These are phyloP conservation scores for Coluber constrictor DNA, from an alignment of 2,797 vertebrate genomes.

Conservation along the genomic window DNA sequence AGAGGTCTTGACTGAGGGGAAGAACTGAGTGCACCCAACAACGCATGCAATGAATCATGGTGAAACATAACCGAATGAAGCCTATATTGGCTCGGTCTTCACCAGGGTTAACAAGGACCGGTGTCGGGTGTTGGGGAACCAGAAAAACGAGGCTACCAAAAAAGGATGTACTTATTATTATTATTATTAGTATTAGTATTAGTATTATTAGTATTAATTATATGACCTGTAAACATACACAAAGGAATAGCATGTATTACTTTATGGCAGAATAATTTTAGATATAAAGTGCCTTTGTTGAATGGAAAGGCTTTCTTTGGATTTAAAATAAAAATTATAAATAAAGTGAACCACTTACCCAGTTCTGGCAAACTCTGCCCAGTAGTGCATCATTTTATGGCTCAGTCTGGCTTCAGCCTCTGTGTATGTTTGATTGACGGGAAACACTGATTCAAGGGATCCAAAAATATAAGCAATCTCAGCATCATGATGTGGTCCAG, in stretches of 20 bases:
- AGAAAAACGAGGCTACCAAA: too few species aligned
- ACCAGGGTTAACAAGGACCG: too few species aligned
- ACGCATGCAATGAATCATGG: too few species aligned
- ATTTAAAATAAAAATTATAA: background rate
- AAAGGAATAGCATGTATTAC: background rate
- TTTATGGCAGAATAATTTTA: background rate
- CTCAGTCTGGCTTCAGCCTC: slow-evolving; percentile 71
- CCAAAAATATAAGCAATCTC: slow-evolving; percentile 80
- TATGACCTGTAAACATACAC: background rate
- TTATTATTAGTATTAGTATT: too few species aligned
- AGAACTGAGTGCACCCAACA: too few species aligned
- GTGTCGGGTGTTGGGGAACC: too few species aligned
- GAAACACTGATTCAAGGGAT: slow-evolving; percentile 62
- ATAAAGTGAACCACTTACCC: slow-evolving; percentile 63
- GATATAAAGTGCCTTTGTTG: background rate
- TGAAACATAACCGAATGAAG: too few species aligned
- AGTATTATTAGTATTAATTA: background rate
- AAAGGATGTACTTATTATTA: too few species aligned
- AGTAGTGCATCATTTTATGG: slow-evolving; percentile 73
- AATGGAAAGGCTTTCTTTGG: background rate
- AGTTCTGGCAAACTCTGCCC: slow-evolving; percentile 74
- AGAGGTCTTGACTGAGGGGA: too few species aligned
- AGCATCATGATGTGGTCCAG: slow-evolving; percentile 73
- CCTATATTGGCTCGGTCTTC: too few species aligned
- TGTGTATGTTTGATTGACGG: slow-evolving; percentile 22